These are phyloP conservation scores for Podiceps cristatus DNA, from an alignment of 2,113 vertebrate species.

Conservation along the genomic window DNA sequence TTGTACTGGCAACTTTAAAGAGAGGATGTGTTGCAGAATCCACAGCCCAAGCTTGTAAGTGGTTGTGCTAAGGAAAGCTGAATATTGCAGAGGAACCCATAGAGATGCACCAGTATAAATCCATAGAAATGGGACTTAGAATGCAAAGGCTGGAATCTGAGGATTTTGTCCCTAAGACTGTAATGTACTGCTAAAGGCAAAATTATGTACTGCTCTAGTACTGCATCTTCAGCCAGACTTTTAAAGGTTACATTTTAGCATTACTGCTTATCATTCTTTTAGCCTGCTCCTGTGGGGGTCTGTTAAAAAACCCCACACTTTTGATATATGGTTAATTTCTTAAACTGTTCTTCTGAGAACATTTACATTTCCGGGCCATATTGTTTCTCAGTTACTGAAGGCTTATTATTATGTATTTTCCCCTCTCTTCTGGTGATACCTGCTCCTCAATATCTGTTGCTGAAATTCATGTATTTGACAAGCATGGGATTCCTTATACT, in stretches of 20 bases:
- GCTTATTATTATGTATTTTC: background rate
- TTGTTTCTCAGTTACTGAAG: background rate
- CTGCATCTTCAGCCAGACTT: background rate
- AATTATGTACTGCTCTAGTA: background rate
- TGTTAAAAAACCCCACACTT: background rate
- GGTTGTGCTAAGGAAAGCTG: background rate
- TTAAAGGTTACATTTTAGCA: background rate
- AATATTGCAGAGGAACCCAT: background rate
- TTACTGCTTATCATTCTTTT: background rate
- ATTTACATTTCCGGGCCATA: background rate
- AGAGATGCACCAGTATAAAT: background rate
- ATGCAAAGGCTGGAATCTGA: background rate
- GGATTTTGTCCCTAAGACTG: background rate
- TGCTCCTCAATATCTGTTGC: background rate
- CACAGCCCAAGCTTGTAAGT: background rate
- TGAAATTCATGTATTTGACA: background rate
- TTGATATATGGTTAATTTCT: background rate
- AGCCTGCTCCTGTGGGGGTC: background rate
- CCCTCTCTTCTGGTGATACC: background rate
- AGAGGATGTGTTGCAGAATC: background rate
- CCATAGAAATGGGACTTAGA: background rate
- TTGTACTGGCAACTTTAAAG: background rate
- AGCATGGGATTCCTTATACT: background rate
- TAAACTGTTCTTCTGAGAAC: background rate
- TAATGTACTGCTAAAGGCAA: background rate